A percentile compares a stretch with the other conserved stretches of the same genome.
Conservation (phyloP, 2,113 vertebrate species). For the Capreolus pygargus region DNA sequence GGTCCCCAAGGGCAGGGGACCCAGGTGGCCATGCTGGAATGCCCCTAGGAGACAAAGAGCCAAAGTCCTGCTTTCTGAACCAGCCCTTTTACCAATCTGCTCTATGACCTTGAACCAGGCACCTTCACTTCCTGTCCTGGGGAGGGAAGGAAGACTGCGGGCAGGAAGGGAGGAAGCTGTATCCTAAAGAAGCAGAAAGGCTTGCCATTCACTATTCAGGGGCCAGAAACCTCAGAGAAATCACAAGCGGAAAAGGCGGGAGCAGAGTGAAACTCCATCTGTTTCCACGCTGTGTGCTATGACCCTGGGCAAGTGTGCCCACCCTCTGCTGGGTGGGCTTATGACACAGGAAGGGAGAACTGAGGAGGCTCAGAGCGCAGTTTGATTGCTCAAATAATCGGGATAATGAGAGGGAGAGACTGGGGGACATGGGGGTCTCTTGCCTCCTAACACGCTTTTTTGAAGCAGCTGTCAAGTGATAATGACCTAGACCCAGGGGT, state of each 20-base stretch:
- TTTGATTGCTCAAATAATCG: background rate
- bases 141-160: background rate
- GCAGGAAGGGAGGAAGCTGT: background rate
- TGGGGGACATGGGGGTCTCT: background rate
- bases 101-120: background rate
- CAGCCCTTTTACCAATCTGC: background rate
- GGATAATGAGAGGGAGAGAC: background rate
- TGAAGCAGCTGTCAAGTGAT: background rate
- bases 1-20: background rate
- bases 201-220: background rate
- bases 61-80: background rate
- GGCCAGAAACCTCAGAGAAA: background rate
- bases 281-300: background rate
- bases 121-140: background rate
- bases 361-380: background rate
- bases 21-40: background rate
- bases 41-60: background rate
- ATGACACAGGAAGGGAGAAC: background rate
- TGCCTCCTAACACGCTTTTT: background rate
- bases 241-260: background rate
- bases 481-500: background rate
- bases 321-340: background rate
- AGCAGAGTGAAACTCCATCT: background rate
- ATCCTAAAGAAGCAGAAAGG: background rate
- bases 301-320: background rate